Conservation (phyloP, 64 coral and sea anemone genomes). For the Porites lutea region DNA sequence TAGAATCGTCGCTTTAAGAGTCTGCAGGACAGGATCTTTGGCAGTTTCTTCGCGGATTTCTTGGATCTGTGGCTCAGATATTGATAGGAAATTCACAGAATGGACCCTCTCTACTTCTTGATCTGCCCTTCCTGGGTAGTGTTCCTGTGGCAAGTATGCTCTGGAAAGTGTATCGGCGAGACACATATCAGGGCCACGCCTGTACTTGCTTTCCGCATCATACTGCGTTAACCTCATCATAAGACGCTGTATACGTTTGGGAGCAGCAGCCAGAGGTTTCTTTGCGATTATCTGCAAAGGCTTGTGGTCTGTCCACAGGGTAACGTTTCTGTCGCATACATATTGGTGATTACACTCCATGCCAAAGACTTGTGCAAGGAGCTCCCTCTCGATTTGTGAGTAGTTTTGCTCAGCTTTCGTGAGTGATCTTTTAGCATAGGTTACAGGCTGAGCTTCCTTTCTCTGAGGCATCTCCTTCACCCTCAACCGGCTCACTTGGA, state of each 20-base stretch:
- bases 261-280: too few relatives aligned
- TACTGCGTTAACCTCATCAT: too few relatives aligned
- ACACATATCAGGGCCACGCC: too few relatives aligned
- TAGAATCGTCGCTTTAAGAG: neutral
- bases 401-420: constrained; percentile 19
- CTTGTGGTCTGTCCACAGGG: too few relatives aligned
- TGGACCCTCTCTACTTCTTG: neutral
- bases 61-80: constrained; percentile 5
- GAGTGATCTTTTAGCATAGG: neutral
- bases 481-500: neutral
- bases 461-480: neutral
- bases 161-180: too few relatives aligned
- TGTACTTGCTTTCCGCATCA: neutral
- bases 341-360: too few relatives aligned
- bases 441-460: constrained; percentile 21
- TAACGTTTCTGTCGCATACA: too few relatives aligned
- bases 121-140: too few relatives aligned
- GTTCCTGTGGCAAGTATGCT: neutral
- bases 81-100: constrained; percentile 9
- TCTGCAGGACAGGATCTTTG: neutral
- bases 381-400: constrained; percentile 38
- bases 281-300: too few relatives aligned
- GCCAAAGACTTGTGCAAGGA: constrained; percentile 36
- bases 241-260: too few relatives aligned
- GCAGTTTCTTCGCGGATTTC: neutral